Conservation (phyloP, 2,888 invertebrate genomes). For the Sarcophaga carnaria region DNA sequence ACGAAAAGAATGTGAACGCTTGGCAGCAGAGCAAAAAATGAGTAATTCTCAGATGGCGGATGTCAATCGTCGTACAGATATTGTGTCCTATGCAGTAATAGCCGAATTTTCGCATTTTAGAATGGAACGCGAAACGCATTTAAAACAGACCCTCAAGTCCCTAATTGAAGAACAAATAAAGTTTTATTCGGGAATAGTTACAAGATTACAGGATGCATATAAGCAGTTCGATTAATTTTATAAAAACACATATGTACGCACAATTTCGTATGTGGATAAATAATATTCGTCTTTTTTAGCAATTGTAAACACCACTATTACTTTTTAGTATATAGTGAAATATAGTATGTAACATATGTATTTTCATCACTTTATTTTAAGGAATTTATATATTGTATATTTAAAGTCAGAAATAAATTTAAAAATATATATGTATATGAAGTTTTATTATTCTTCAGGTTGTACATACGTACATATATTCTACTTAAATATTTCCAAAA, state of each 20-base stretch:
- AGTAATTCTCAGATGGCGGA: slow-evolving; percentile 90
- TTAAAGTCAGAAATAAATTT: neutral
- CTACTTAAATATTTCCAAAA: too few species aligned
- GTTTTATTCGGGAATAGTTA: slow-evolving; percentile 94
- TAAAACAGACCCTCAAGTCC: slow-evolving; percentile 91
- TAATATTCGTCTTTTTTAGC: slow-evolving; percentile 31
- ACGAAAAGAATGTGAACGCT: slow-evolving; percentile 92
- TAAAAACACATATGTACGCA: slow-evolving; percentile 8
- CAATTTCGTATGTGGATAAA: slow-evolving; percentile 10
- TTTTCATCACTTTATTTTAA: slow-evolving; percentile 1
- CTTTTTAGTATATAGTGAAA: neutral
- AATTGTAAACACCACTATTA: neutral
- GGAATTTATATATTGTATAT: slow-evolving; percentile 19
- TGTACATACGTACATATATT: too few species aligned
- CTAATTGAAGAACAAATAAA: slow-evolving; percentile 94
- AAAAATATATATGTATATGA: too few species aligned
- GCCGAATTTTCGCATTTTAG: slow-evolving; percentile 98
- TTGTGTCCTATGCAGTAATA: slow-evolving; percentile 95
- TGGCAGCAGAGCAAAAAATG: slow-evolving; percentile 91
- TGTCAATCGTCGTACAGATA: slow-evolving; percentile 92
- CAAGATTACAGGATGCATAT: slow-evolving; percentile 86
- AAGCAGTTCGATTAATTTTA: slow-evolving; percentile 81
- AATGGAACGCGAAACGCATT: slow-evolving; percentile 91
- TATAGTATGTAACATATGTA: slow-evolving; percentile 2
- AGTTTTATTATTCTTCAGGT: too few species aligned